Evolutionary conservation across 2,888 invertebrate species (phyloP), one percentile per base, ranked within the genome.

Genomic region (Byasa hedistus): DNA sequence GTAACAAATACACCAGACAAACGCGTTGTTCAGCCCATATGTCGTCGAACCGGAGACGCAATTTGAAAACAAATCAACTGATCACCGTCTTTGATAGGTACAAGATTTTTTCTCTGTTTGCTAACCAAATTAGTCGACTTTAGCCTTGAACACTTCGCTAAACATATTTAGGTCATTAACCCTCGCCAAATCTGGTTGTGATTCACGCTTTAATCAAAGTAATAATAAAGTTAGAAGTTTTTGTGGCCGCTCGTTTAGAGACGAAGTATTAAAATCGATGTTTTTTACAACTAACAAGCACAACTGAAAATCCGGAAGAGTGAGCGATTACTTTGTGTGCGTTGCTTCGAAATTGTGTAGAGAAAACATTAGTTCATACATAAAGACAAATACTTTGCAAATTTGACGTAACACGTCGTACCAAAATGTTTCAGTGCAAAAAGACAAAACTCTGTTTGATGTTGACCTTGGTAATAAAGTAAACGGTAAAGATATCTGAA

Each of bases 151-250:
- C 81, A 86, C 81, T 87, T 85, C 80, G 85, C 87, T 84, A 86
- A 89, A 86, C 87, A 87, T 84, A 90, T 90, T 89, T 89, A 80
- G 91, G 91, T 91, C 89, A 89, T 89, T 91, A 86, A 91, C 91
- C 91, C 89, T 87, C 79, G 80, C 86, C 87, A 85, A 91, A 89
- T 91, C 89, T 88, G 85, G 85, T 87, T 86, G 87, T 91, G 91
- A 91, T 90, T 91, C 91, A 91, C 87, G 78, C 76, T 80, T 82
- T 85, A 87, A 87, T 84, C 87, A 86, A 84, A 89, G 89, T 90
- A 87, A 89, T 89, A 88, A 87, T 89, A 88, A 86, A 87, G 84
- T 81, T 84, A 80, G 81, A 86, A 87, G 88, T 91, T 91, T 91
- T 91, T 91, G 89, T 75, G 79, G 80, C 84, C 82, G 85, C 85